phyloP scores from a whole-genome alignment of 53 echinoderm and acorn worm species.

The Mesocentrotus franciscanus region DNA sequence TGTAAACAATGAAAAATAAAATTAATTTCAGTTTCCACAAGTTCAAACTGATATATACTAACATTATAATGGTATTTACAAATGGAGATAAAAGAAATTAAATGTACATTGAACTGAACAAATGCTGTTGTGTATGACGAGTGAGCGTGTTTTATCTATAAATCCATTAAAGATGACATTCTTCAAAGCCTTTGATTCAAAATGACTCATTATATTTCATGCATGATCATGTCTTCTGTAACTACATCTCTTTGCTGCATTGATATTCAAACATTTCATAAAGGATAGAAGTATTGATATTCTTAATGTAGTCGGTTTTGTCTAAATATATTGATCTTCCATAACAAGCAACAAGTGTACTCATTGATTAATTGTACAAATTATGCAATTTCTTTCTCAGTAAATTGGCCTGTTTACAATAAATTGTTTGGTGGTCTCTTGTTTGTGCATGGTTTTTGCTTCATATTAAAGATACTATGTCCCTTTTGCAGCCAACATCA shows the following conservation, averaged over 20 bases:
- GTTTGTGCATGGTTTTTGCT: no score
- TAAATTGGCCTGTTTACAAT: neutral
- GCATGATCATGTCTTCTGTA: slow-evolving; percentile 2
- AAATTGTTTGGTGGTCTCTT: neutral
- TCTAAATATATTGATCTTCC: neutral
- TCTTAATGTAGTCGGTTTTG: neutral
- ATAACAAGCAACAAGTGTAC: no score
- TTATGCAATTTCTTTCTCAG: no score
- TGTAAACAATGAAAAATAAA: no score
- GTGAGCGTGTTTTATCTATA: neutral
- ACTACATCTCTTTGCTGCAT: neutral
- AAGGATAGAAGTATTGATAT: no score
- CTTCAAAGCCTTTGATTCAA: neutral
- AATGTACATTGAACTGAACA: neutral
- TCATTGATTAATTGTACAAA: no score
- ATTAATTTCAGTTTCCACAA: no score
- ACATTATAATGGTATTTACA: neutral
- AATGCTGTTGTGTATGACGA: neutral
- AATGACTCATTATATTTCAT: neutral
- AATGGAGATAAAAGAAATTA: neutral
- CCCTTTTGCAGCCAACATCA: no score
- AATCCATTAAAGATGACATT: neutral
- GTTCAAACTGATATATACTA: no score
- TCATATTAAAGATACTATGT: no score
- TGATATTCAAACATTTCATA: neutral